Conservation (phyloP, 2,888 invertebrate genomes). For the Pheosia gnoma region DNA sequence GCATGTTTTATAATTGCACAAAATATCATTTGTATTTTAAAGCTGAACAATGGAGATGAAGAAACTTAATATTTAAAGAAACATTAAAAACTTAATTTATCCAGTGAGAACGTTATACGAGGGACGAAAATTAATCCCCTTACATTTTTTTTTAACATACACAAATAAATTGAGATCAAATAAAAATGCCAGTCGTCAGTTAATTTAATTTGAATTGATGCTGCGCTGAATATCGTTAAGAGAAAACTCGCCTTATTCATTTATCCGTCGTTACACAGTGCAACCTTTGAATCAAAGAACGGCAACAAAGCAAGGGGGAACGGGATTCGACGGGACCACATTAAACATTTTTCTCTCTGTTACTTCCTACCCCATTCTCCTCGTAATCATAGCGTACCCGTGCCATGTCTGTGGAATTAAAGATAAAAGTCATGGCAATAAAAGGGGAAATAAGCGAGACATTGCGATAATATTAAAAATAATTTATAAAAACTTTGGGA, state of each 20-base stretch:
- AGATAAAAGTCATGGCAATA: constrained; percentile 65
- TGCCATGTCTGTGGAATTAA: constrained; percentile 63
- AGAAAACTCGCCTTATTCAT: constrained; percentile 20
- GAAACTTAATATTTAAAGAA: constrained; percentile 26
- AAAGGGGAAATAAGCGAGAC: constrained; percentile 60
- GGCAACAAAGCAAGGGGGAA: constrained; percentile 57
- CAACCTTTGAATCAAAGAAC: constrained; percentile 63
- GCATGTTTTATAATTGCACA: not conserved
- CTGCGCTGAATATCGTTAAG: not conserved
- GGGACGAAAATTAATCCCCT: not conserved
- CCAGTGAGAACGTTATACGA: constrained; percentile 24
- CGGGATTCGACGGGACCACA: constrained; percentile 60
- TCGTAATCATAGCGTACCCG: constrained; percentile 63
- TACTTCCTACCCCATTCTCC: constrained; percentile 52
- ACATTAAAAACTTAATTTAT: constrained; percentile 38
- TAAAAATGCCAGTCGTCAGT: too few species aligned
- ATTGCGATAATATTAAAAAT: constrained; percentile 64
- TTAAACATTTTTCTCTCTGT: constrained; percentile 66
- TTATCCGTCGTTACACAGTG: constrained; percentile 44
- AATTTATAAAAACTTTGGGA: constrained; percentile 52
- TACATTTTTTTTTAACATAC: not conserved
- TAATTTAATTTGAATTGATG: not conserved
- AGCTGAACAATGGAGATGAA: constrained; percentile 23
- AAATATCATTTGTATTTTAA: not conserved
- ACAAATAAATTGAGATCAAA: not conserved